A percentile compares a stretch with the other conserved stretches of the same genome.
These are phyloP conservation scores for Anguilla megastoma DNA, from an alignment of 2,797 vertebrate genomes.

Conservation along the genomic window DNA sequence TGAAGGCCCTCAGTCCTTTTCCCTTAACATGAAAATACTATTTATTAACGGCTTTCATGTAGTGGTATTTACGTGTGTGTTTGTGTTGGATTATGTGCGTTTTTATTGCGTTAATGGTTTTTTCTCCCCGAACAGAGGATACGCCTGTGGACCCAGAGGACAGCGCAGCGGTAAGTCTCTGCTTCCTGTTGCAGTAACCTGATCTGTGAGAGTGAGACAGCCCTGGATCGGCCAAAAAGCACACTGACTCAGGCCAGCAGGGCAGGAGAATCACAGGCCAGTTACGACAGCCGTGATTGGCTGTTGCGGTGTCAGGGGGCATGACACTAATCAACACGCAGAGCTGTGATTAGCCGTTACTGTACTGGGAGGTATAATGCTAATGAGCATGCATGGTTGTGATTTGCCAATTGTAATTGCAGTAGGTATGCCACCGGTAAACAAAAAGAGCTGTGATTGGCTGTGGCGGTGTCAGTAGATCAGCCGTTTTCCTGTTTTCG, in stretches of 20 bases:
- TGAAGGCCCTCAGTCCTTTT: not conserved
- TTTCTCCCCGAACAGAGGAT: slow-evolving; percentile 53
- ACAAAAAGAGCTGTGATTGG: not conserved
- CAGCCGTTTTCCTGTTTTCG: not conserved
- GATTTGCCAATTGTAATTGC: not conserved
- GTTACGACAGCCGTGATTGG: not conserved
- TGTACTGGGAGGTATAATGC: not conserved
- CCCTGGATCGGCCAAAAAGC: not conserved
- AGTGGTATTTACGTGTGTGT: too few relatives aligned
- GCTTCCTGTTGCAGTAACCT: slow-evolving; percentile 37
- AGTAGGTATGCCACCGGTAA: not conserved
- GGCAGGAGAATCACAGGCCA: not conserved
- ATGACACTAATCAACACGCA: not conserved
- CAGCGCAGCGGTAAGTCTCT: slow-evolving; percentile 87
- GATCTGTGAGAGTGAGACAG: not conserved
- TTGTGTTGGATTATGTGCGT: too few relatives aligned
- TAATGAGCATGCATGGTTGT: not conserved
- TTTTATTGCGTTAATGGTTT: too few relatives aligned
- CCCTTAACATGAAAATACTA: not conserved
- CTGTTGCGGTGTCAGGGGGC: not conserved
- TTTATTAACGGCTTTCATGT: not conserved
- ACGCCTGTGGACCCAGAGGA: slow-evolving; percentile 76
- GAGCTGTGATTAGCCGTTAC: not conserved
- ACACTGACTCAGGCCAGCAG: not conserved
- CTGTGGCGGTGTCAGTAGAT: not conserved